phyloP scores from a whole-genome alignment of 1,140 invertebrate genomes.

The Orchestia grillus region DNA sequence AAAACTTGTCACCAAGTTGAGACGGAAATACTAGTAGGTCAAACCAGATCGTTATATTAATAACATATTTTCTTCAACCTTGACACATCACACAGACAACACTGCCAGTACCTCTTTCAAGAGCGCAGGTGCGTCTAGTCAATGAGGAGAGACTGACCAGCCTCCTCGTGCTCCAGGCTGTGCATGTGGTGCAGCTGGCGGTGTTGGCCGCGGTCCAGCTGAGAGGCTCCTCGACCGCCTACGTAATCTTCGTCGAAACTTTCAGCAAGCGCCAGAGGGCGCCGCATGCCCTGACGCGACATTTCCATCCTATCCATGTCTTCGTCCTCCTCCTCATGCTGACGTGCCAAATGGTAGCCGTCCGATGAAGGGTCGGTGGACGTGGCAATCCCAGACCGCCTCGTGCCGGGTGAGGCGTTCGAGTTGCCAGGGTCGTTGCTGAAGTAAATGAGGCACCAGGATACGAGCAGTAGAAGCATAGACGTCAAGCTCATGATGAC shows the following conservation, averaged over 20 bases:
- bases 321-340: conserved; percentile 69
- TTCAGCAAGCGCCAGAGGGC: not conserved
- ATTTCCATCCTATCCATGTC: conserved; percentile 60
- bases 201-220: conserved; percentile 59
- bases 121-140: conserved; percentile 50
- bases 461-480: conserved; percentile 57
- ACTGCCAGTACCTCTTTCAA: not conserved
- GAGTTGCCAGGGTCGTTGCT: not conserved
- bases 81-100: not conserved
- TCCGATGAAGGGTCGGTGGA: conserved; percentile 60
- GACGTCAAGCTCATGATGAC: conserved; percentile 60
- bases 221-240: conserved; percentile 12
- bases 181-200: conserved; percentile 45
- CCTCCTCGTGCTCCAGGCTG: conserved; percentile 62
- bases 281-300: not conserved
- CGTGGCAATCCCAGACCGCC: conserved; percentile 60
- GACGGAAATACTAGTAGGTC: not conserved
- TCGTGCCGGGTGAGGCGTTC: not conserved
- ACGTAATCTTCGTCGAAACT: conserved; percentile 30
- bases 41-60: not conserved
- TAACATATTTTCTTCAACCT: not conserved
- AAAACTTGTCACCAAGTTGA: not conserved
- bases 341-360: conserved; percentile 69
- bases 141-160: conserved; percentile 66
- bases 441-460: conserved; percentile 62